Conservation (phyloP, 2,888 invertebrate species). For the Deilephila porcellus region DNA sequence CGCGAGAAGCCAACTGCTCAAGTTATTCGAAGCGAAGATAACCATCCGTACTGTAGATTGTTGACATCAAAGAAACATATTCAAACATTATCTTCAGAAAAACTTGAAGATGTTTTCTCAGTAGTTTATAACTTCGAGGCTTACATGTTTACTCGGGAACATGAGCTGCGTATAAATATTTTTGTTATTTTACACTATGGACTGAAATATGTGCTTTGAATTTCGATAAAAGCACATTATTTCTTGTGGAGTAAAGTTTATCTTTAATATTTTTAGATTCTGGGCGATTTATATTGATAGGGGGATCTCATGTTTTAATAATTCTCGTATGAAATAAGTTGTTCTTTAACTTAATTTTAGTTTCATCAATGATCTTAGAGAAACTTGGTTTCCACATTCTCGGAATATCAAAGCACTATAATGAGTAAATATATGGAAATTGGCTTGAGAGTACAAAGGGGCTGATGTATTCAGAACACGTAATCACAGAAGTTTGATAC, state of each 20-base stretch:
- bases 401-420: too few relatives aligned
- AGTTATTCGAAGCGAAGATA: neutral
- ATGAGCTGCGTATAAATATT: neutral
- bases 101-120: neutral
- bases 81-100: neutral
- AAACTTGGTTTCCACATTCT: too few relatives aligned
- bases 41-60: neutral
- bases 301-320: neutral
- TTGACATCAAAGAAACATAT: neutral
- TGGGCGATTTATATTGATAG: neutral
- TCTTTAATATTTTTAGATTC: neutral
- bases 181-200: neutral
- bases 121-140: neutral
- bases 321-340: neutral
- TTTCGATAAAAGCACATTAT: neutral
- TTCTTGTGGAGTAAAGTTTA: neutral
- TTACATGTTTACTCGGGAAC: neutral
- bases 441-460: too few relatives aligned
- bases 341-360: too few relatives aligned
- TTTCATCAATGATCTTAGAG: too few relatives aligned
- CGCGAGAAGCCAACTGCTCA: neutral
- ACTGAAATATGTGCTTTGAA: neutral
- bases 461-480: too few relatives aligned
- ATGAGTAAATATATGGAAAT: too few relatives aligned
- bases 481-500: too few relatives aligned